Evolutionary conservation across 92 coral and sea anemone genomes (phyloP).

Genomic region (Zoanthus sociatus): DNA sequence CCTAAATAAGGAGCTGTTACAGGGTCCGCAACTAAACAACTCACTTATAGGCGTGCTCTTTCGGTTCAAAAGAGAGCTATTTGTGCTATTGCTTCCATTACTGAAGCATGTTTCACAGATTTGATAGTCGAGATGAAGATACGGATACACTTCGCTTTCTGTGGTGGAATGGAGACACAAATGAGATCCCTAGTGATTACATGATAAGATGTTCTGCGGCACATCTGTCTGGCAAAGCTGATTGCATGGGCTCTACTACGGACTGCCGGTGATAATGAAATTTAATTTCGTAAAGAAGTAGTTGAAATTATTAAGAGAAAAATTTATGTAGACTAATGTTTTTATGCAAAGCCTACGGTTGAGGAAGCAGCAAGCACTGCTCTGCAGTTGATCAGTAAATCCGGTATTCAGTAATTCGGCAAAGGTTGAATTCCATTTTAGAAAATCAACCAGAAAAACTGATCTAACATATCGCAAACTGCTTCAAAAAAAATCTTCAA

Average conservation of each 20-base stretch:
- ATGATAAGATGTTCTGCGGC: not conserved
- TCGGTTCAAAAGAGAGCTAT: slow-evolving; percentile 22
- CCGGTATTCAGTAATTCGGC: too few relatives aligned
- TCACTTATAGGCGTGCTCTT: too few relatives aligned
- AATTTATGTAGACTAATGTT: slow-evolving; percentile 61
- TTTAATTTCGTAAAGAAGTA: slow-evolving; percentile 58
- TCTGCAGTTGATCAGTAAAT: slow-evolving; percentile 33
- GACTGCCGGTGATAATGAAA: slow-evolving; percentile 46
- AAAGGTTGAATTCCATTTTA: too few relatives aligned
- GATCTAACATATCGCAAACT: too few relatives aligned
- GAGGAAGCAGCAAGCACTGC: slow-evolving; percentile 49
- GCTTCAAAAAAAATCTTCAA: too few relatives aligned
- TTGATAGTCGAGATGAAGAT: slow-evolving; percentile 49
- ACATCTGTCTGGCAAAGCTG: slow-evolving; percentile 62
- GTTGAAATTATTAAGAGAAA: slow-evolving; percentile 40
- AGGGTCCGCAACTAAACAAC: slow-evolving; percentile 35
- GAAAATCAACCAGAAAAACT: too few relatives aligned
- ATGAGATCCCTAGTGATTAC: not conserved
- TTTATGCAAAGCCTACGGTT: slow-evolving; percentile 45
- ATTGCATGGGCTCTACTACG: slow-evolving; percentile 50
- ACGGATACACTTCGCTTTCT: slow-evolving; percentile 57
- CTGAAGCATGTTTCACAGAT: slow-evolving; percentile 47
- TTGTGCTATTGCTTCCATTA: too few relatives aligned
- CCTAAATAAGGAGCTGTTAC: slow-evolving; percentile 62
- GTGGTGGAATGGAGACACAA: slow-evolving; percentile 59